Percentiles rank a stretch among this genome's conserved stretches.
phyloP scores from a whole-genome alignment of 2,888 invertebrate genomes.

The Hydroisotoma schaefferi region DNA sequence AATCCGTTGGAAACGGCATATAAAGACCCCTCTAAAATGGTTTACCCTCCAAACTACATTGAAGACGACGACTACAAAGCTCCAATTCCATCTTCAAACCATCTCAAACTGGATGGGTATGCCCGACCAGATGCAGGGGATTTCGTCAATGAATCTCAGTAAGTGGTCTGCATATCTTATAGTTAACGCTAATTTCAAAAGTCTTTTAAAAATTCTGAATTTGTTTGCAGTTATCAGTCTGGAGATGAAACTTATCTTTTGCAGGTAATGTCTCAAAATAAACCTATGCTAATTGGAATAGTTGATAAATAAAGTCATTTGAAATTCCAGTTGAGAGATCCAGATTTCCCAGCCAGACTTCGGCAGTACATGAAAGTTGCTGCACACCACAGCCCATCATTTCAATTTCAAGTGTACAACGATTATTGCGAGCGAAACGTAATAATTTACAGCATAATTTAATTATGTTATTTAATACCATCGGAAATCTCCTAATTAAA shows the following conservation, averaged over 20 bases:
- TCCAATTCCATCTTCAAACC: neutral
- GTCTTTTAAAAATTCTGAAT: neutral
- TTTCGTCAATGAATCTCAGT: constrained; percentile 28
- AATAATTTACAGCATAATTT: constrained; percentile 1
- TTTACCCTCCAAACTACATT: constrained; percentile 79
- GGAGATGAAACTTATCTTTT: constrained; percentile 95
- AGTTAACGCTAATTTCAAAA: neutral
- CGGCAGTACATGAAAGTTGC: constrained; percentile 95
- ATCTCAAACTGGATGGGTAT: constrained; percentile 16
- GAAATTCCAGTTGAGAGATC: constrained; percentile 62
- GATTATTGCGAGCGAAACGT: constrained; percentile 43
- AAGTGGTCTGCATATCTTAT: constrained; percentile 5
- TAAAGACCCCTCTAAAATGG: constrained; percentile 89
- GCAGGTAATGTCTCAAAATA: neutral
- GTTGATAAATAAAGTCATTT: neutral
- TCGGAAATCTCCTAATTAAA: neutral
- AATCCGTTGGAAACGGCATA: constrained; percentile 78
- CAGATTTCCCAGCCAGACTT: constrained; percentile 87
- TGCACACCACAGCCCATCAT: constrained; percentile 67
- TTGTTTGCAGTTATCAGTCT: constrained; percentile 74
- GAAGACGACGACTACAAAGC: constrained; percentile 53
- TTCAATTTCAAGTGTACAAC: constrained; percentile 45
- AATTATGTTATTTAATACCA: neutral
- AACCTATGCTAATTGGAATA: neutral
- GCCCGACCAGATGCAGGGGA: constrained; percentile 21